Percentiles rank a stretch among this genome's conserved stretches.
These are phyloP conservation scores for Ecdyonurus torrentis DNA, from an alignment of 2,888 invertebrate species.

Conservation along the genomic window DNA sequence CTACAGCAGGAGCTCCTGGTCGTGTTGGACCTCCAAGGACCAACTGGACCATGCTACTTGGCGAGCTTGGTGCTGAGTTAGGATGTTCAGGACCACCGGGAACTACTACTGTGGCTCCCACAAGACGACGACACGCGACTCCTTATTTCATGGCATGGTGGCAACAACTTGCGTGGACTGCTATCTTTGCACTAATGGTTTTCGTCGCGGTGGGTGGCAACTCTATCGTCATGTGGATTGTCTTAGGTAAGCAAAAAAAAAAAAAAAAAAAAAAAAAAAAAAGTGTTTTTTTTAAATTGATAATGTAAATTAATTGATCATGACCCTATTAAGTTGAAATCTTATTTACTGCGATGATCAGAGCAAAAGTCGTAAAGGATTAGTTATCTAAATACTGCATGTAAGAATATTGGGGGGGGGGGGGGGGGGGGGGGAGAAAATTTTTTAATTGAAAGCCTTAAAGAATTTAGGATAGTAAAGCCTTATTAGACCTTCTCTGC, in stretches of 20 bases:
- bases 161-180: slow-evolving; percentile 55
- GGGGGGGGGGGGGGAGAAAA: too few species aligned
- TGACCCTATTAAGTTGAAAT: too few species aligned
- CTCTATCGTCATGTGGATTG: slow-evolving; percentile 86
- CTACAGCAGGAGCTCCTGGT: not conserved
- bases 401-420: too few species aligned
- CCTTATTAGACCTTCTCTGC: too few species aligned
- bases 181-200: slow-evolving; percentile 59
- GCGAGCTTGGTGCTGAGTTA: not conserved
- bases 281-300: too few species aligned
- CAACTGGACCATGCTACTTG: not conserved
- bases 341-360: too few species aligned
- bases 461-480: too few species aligned
- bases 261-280: too few species aligned
- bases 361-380: too few species aligned
- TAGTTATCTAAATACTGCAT: too few species aligned
- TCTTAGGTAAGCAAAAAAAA: slow-evolving; percentile 54
- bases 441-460: too few species aligned
- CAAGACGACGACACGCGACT: not conserved
- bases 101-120: not conserved
- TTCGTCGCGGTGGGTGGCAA: slow-evolving; percentile 72
- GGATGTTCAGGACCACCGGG: not conserved
- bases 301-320: too few species aligned
- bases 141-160: slow-evolving; percentile 31
- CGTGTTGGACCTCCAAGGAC: not conserved